Percentiles rank a stretch among this genome's conserved stretches.
Conservation (phyloP, 2,888 invertebrate species). For the Aproaerema taeniolella region DNA sequence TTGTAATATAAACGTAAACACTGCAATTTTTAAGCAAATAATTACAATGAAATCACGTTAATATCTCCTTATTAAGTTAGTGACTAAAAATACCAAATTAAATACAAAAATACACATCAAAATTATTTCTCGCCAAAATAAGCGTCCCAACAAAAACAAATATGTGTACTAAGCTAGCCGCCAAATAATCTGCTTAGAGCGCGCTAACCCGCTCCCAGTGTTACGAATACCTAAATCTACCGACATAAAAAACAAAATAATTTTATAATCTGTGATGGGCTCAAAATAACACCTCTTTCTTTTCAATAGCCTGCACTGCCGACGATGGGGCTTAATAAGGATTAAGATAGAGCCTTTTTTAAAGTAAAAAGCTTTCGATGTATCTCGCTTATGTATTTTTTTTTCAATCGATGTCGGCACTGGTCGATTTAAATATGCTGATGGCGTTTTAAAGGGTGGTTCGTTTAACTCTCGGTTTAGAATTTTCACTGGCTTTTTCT, state of each 20-base stretch:
- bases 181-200: constrained; percentile 42
- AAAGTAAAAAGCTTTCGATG: constrained; percentile 70
- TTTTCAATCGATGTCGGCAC: constrained; percentile 36
- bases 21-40: too few relatives aligned
- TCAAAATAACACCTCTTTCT: constrained; percentile 66
- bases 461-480: constrained; percentile 5
- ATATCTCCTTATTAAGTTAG: too few relatives aligned
- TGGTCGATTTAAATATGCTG: constrained; percentile 33
- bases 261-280: constrained; percentile 55
- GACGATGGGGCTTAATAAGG: constrained; percentile 66
- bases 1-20: too few relatives aligned
- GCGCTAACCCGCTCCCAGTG: constrained; percentile 46
- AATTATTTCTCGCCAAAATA: not conserved
- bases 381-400: constrained; percentile 46
- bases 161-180: constrained; percentile 4
- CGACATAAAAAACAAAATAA: constrained; percentile 39
- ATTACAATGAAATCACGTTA: too few relatives aligned
- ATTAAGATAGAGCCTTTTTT: constrained; percentile 71
- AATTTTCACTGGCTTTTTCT: not conserved
- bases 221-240: constrained; percentile 48
- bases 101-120: not conserved
- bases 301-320: constrained; percentile 58
- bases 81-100: not conserved
- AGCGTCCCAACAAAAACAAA: not conserved
- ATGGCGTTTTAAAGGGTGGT: constrained; percentile 28